Conservation (phyloP, 2,888 invertebrate species). For the Hydriomena furcata region DNA sequence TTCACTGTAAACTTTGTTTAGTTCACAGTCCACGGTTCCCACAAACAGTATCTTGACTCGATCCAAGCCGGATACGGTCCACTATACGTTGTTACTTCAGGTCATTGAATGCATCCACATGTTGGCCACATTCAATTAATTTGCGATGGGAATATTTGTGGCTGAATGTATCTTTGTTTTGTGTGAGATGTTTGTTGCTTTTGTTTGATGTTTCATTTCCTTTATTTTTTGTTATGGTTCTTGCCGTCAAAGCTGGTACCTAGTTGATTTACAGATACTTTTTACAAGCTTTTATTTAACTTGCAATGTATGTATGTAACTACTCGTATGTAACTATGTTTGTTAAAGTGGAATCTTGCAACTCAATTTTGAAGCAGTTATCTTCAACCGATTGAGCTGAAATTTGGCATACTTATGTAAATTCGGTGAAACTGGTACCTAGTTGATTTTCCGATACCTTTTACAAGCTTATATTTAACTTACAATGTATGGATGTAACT, state of each 20-base stretch:
- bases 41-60: constrained; percentile 13
- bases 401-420: too few relatives aligned
- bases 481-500: too few relatives aligned
- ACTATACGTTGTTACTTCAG: constrained; percentile 14
- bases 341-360: too few relatives aligned
- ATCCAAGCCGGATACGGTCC: constrained; percentile 19
- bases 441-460: too few relatives aligned
- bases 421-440: too few relatives aligned
- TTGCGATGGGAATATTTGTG: constrained; percentile 34
- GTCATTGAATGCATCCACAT: constrained; percentile 35
- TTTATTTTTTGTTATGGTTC: constrained; percentile 8
- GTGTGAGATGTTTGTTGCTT: constrained; percentile 13
- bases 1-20: not conserved
- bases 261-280: too few relatives aligned
- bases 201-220: constrained; percentile 4
- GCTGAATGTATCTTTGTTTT: constrained; percentile 35
- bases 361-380: too few relatives aligned
- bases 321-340: too few relatives aligned
- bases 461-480: too few relatives aligned
- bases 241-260: not conserved
- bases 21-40: constrained; percentile 6
- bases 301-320: too few relatives aligned
- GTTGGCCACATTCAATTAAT: constrained; percentile 34
- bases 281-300: too few relatives aligned
- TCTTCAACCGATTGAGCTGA: too few relatives aligned